Base-by-base conservation (phyloP, 2,888 invertebrate species). In the Cerastis leucographa region DNA sequence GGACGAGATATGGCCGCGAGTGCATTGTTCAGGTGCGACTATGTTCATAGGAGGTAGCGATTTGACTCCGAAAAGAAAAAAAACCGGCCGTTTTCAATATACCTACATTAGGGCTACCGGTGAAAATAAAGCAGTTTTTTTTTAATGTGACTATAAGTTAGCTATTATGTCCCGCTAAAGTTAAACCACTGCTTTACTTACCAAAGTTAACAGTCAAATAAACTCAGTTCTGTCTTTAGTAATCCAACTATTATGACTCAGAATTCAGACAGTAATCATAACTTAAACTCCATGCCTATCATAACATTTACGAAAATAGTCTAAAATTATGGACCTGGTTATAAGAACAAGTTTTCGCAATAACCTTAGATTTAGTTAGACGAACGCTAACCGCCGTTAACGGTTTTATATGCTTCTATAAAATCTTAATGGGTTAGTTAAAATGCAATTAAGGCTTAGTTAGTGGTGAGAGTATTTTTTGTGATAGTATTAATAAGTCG, bases 1-100 rank as follows among this genome's bases (percentile, higher is more conserved):
- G 87, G 85, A 89, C 88, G 89, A 91, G 91, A 91, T 91, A 91
- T 89, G 89, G 84, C 81, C 74, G 86, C 80, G 77, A 86, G 86
- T 90, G 90, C 89, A 90, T 76, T 75, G 74, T 77, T 76, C 70
- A 79, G 85, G 44, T 61, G 44, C 14, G 17, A 4, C 35, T 40
- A 72, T 51, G 17, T 61, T 74, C 29, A 70, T 56, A 62, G 35
- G 64, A 66, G 75, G 40, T 14, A 78, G 88, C 88, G 87, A 14
- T 56, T 72, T 42, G 0, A 56, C 22, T 12, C 8, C 12, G 8
- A 29, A 4, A 1, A 51, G 11, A 29, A 62, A 46, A 49, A 2
- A 25, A 22, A 54, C 46, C 25, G 7, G 56, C 2, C 25, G 0
- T 22, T 29, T 3, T 22, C 17, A 42, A 42, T 1, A 42, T 42